Conservation (phyloP, 2,113 vertebrate species). For the Psilopsiagon aurifrons region DNA sequence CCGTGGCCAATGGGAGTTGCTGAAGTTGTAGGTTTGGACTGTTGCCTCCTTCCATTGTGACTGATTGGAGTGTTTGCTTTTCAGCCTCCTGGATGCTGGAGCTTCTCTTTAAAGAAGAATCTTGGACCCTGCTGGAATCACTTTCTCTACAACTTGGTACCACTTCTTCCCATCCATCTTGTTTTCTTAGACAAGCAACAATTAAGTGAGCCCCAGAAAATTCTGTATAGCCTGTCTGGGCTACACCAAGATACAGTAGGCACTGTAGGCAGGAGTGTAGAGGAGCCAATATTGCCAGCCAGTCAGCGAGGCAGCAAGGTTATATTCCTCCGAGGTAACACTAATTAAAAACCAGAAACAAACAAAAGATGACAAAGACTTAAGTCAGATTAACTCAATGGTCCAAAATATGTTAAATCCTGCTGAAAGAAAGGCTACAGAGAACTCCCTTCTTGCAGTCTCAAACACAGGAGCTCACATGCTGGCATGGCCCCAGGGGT, state of each 20-base stretch:
- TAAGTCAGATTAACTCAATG: not conserved
- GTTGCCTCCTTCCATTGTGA: conserved; percentile 72
- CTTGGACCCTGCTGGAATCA: not conserved
- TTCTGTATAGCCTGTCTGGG: not conserved
- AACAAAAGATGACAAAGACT: not conserved
- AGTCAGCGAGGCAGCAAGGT: not conserved
- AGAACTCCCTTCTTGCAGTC: not conserved
- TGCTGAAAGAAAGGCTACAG: not conserved
- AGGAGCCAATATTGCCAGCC: not conserved
- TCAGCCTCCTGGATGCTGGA: not conserved
- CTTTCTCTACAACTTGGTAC: not conserved
- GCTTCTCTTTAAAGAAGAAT: not conserved
- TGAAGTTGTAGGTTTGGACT: conserved; percentile 59
- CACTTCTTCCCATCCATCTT: conserved; percentile 28
- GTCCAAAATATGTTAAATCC: not conserved
- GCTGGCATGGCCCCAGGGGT: not conserved
- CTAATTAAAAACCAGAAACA: not conserved
- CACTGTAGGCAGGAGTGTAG: not conserved
- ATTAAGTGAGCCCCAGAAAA: not conserved
- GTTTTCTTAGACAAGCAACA: not conserved
- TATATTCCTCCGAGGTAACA: not conserved
- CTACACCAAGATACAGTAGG: not conserved
- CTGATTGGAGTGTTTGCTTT: not conserved
- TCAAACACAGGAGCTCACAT: not conserved
- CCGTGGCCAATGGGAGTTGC: conserved; percentile 60